Conservation (phyloP, 2,888 invertebrate species). For the Ormyrus rosae region DNA sequence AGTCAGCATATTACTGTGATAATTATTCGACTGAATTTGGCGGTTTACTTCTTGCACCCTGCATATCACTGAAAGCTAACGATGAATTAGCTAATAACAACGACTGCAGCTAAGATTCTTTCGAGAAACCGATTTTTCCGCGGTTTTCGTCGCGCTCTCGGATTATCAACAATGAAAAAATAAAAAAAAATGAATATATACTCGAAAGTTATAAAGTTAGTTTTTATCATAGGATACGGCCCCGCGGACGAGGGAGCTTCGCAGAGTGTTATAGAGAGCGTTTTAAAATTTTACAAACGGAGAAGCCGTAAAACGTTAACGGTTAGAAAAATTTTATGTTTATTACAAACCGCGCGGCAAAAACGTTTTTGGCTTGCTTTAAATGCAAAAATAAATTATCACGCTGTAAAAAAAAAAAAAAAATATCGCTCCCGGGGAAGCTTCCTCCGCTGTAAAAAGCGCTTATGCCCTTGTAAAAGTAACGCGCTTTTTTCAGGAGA, state of each 20-base stretch:
- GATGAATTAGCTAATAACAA: too few species aligned
- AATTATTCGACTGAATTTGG: too few species aligned
- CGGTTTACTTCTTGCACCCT: too few species aligned
- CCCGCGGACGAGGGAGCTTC: not conserved
- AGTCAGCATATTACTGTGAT: not conserved
- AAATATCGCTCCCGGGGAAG: not conserved
- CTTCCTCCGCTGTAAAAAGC: not conserved
- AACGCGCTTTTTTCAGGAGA: not conserved
- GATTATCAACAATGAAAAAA: not conserved
- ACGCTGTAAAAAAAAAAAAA: not conserved
- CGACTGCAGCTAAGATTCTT: too few species aligned
- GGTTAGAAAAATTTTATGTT: slow-evolving; percentile 16
- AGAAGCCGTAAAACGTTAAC: slow-evolving; percentile 10
- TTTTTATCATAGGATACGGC: not conserved
- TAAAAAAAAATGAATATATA: not conserved
- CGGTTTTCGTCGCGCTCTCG: too few species aligned
- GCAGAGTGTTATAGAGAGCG: not conserved
- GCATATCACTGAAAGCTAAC: too few species aligned
- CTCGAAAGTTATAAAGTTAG: slow-evolving; percentile 2
- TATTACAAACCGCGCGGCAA: not conserved
- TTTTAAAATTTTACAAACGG: slow-evolving; percentile 4
- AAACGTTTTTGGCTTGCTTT: not conserved
- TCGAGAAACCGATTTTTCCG: too few species aligned
- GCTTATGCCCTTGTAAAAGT: not conserved
- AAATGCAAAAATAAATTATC: slow-evolving; percentile 14